Percentiles rank a stretch among this genome's conserved stretches.
phyloP scores from a whole-genome alignment of 2,113 vertebrate genomes.

The Pangasianodon hypophthalmus region DNA sequence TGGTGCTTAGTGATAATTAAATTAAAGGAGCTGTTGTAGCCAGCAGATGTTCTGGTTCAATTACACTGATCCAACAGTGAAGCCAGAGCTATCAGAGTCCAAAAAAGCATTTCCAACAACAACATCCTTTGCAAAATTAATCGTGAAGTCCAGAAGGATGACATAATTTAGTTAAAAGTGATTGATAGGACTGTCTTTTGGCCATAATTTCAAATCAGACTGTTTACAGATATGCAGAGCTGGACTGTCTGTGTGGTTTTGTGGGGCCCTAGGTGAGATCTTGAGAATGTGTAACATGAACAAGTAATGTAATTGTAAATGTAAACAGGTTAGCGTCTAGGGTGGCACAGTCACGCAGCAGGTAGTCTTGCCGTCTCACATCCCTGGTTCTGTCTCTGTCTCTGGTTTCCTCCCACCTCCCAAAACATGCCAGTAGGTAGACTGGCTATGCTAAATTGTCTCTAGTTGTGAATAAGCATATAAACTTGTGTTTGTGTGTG shows the following conservation, averaged over 20 bases:
- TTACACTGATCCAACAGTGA: constrained; percentile 21
- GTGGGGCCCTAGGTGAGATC: background rate
- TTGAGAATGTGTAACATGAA: background rate
- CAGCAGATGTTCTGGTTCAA: constrained; percentile 37
- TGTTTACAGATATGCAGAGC: constrained; percentile 1
- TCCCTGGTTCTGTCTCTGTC: background rate
- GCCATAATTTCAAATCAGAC: background rate
- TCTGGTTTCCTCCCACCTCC: background rate
- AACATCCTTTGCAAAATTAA: constrained; percentile 6
- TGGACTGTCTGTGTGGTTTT: background rate
- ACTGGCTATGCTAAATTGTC: background rate
- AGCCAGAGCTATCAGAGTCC: constrained; percentile 11
- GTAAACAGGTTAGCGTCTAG: background rate
- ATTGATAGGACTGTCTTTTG: background rate
- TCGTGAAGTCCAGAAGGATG: background rate
- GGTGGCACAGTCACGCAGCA: background rate
- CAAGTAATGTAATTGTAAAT: background rate
- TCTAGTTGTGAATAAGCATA: background rate
- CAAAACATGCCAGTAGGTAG: background rate
- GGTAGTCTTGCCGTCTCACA: background rate
- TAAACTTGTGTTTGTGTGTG: background rate
- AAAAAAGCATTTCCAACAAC: constrained; percentile 14
- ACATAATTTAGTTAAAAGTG: constrained; percentile 17
- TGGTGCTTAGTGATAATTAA: constrained; percentile 11
- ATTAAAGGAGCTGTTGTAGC: constrained; percentile 21